phyloP scores from a whole-genome alignment of 2,797 vertebrate species.

The Hemitrygon akajei region DNA sequence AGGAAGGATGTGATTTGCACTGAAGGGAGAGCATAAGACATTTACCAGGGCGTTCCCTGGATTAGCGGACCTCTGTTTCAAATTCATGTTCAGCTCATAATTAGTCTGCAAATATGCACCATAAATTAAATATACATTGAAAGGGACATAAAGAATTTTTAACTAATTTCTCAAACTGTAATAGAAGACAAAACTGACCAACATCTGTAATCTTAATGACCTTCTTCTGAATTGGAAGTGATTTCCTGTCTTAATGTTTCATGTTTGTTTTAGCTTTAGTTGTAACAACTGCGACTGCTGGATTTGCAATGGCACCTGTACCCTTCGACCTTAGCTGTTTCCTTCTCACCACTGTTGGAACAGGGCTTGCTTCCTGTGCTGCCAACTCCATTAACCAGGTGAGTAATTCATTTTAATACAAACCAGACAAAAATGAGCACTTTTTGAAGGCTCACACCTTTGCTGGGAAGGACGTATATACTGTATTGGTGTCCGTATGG shows the following conservation, averaged over 20 bases:
- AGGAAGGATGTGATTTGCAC: too few relatives aligned
- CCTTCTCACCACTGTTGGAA: conserved; percentile 74
- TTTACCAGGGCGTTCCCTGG: too few relatives aligned
- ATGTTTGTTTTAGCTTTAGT: conserved; percentile 74
- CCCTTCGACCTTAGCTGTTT: conserved; percentile 78
- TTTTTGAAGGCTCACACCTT: neutral
- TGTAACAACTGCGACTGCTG: conserved; percentile 79
- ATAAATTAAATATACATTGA: neutral
- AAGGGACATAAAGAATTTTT: neutral
- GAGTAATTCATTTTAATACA: conserved; percentile 47
- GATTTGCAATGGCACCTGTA: conserved; percentile 83
- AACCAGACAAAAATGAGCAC: neutral
- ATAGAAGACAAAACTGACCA: neutral
- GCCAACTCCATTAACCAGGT: conserved; percentile 98
- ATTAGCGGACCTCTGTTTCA: too few relatives aligned
- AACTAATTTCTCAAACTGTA: neutral
- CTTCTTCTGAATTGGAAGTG: conserved; percentile 33
- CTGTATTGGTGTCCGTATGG: neutral
- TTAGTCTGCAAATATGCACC: neutral
- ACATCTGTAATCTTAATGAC: neutral
- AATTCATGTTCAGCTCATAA: neutral
- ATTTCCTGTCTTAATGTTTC: conserved; percentile 38
- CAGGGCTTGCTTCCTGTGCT: conserved; percentile 79
- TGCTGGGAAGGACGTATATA: neutral
- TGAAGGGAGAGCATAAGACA: too few relatives aligned